Evolutionary conservation across 2,797 vertebrate genomes (phyloP).

Genomic region (Acanthurus tractus): DNA sequence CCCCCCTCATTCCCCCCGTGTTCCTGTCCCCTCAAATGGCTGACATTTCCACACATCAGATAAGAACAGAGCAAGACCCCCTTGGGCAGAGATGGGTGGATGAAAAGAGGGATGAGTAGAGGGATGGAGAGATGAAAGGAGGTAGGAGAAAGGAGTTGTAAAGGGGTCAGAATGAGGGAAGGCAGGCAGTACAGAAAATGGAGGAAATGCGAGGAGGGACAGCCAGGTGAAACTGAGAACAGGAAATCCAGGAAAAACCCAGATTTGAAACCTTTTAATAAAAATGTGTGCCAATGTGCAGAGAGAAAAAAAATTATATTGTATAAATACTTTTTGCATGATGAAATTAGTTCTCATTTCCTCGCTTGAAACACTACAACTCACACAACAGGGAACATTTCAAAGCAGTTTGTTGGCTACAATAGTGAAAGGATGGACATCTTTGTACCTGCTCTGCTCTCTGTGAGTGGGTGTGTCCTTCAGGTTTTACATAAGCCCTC

Average conservation of each 20-base stretch:
- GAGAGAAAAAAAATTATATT: not conserved
- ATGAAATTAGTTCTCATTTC: not conserved
- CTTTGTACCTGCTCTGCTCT: conserved; percentile 4
- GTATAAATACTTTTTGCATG: not conserved
- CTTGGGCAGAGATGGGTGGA: conserved; percentile 46
- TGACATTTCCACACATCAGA: conserved; percentile 81
- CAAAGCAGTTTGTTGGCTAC: not conserved
- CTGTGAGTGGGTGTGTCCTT: not conserved
- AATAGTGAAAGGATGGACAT: not conserved
- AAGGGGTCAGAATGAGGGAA: conserved; percentile 14
- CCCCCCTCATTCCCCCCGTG: not conserved
- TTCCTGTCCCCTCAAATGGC: conserved; percentile 38
- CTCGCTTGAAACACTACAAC: not conserved
- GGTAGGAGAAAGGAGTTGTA: conserved; percentile 9
- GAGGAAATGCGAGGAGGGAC: conserved; percentile 1
- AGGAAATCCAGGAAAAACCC: not conserved
- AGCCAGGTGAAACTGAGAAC: not conserved
- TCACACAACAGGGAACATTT: not conserved
- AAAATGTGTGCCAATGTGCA: not conserved
- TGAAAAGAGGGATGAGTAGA: conserved; percentile 12
- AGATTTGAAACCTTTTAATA: not conserved
- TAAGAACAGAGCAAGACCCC: conserved; percentile 68
- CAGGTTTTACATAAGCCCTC: not conserved
- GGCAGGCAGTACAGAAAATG: too few relatives aligned
- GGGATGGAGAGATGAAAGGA: conserved; percentile 30